Percentiles rank a stretch among this genome's conserved stretches.
These are phyloP conservation scores for Samia ricini DNA, from an alignment of 1,140 invertebrate genomes.

Conservation along the genomic window DNA sequence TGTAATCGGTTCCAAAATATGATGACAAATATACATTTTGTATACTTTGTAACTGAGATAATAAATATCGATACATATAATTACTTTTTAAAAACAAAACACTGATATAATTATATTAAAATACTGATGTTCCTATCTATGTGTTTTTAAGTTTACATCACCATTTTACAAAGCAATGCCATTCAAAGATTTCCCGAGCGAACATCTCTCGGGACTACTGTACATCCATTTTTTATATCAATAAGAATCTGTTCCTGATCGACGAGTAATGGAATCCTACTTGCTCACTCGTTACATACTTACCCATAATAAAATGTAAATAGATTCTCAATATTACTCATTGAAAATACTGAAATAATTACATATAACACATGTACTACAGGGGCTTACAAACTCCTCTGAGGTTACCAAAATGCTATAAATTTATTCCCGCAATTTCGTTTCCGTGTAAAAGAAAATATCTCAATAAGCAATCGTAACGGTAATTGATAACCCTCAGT, in stretches of 20 bases:
- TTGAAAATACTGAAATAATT: slow-evolving; percentile 51
- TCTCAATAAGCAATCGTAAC: slow-evolving; percentile 28
- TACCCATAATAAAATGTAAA: slow-evolving; percentile 70
- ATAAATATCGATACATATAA: too few relatives aligned
- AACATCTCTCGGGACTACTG: slow-evolving; percentile 43
- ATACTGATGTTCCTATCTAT: neutral
- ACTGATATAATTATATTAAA: too few relatives aligned
- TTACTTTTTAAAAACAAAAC: too few relatives aligned
- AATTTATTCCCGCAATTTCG: slow-evolving; percentile 22
- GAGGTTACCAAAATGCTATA: slow-evolving; percentile 40
- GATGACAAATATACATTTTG: too few relatives aligned
- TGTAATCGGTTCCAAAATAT: too few relatives aligned
- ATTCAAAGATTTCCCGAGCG: slow-evolving; percentile 62
- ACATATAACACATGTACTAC: slow-evolving; percentile 40
- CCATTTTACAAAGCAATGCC: slow-evolving; percentile 41
- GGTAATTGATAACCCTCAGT: slow-evolving; percentile 21
- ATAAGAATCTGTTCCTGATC: slow-evolving; percentile 70
- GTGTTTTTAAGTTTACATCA: neutral
- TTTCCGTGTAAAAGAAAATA: slow-evolving; percentile 12
- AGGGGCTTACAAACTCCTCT: slow-evolving; percentile 32
- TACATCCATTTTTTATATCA: slow-evolving; percentile 49
- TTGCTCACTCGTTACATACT: slow-evolving; percentile 47
- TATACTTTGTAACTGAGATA: too few relatives aligned
- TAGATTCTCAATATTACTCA: slow-evolving; percentile 45
- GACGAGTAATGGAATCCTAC: slow-evolving; percentile 50